These are phyloP conservation scores for Triplophysa dalaica DNA, from an alignment of 2,113 vertebrate genomes.

Conservation along the genomic window DNA sequence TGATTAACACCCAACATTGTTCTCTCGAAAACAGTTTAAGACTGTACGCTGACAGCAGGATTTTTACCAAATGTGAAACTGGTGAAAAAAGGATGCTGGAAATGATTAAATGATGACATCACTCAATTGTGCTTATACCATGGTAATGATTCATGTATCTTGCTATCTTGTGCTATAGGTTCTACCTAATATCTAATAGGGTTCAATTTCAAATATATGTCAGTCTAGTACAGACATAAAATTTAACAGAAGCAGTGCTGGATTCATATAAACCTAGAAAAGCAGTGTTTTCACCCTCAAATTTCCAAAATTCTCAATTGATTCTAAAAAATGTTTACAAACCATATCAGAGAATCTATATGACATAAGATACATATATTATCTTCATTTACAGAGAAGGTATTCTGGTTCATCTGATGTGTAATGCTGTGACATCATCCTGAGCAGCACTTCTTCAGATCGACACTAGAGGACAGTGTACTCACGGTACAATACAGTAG, in stretches of 20 bases:
- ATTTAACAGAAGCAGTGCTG: background rate
- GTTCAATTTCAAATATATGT: background rate
- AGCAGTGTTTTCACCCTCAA: background rate
- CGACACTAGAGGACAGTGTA: conserved; percentile 18
- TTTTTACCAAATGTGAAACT: conserved; percentile 6
- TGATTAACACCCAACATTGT: background rate
- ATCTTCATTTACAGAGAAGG: conserved; percentile 1
- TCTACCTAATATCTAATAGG: conserved; percentile 15
- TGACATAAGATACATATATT: background rate
- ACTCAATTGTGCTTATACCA: conserved; percentile 37
- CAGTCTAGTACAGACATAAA: background rate
- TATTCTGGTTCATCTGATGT: conserved; percentile 11
- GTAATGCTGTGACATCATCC: conserved; percentile 6
- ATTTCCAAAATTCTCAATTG: background rate
- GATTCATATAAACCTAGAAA: background rate
- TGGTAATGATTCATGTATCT: background rate
- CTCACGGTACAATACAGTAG: conserved; percentile 1
- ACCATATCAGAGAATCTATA: background rate
- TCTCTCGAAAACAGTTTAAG: background rate
- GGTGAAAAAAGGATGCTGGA: background rate
- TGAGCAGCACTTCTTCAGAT: background rate
- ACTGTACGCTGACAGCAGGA: background rate
- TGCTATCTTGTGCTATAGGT: background rate
- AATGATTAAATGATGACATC: conserved; percentile 6
- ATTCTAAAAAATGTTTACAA: background rate